Evolutionary conservation across 2,113 vertebrate species (phyloP), one percentile per base, ranked within the genome.

Genomic region (Macroglossus sobrinus): DNA sequence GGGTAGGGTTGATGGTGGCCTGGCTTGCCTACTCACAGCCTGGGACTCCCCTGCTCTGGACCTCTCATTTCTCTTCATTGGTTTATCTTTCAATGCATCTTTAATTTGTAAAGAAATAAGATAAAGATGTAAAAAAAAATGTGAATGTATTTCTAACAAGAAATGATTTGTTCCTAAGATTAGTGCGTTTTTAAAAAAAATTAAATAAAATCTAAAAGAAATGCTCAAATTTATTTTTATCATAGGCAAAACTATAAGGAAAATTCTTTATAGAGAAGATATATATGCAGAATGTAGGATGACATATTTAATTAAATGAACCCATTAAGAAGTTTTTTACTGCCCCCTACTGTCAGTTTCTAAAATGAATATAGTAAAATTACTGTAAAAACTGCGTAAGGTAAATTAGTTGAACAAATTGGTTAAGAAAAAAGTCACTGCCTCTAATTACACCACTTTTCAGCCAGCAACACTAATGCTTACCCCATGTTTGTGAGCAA

Each of bases 31-130:
- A 94, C 88, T 92, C 66, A 92, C 87, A 92, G 87, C 95, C 93
- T 90, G 85, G 55, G 81, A 89, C 88, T 88, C 84, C 92, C 93
- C 93, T 97, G 94, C 91, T 98, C 97, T 95, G 98, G 98, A 98
- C 93, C 96, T 98, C 97, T 98, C 98, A 97, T 98, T 98, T 98
- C 98, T 98, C 98, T 98, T 98, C 98, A 98, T 97, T 98, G 96
- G 97, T 96, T 98, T 98, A 99, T 99, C 99, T 98, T 98, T 98
- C 98, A 98, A 98, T 98, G 98, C 98, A 98, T 99, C 98, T 99
- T 98, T 99, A 98, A 98, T 99, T 99, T 99, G 98, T 99, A 99
- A 98, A 99, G 98, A 99, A 99, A 99, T 96, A 98, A 97, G 96
- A 97, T 98, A 99, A 98, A 99, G 98, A 99, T 98, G 98, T 99